Conservation (phyloP, 2,888 invertebrate species). For the Polyploca ridens region DNA sequence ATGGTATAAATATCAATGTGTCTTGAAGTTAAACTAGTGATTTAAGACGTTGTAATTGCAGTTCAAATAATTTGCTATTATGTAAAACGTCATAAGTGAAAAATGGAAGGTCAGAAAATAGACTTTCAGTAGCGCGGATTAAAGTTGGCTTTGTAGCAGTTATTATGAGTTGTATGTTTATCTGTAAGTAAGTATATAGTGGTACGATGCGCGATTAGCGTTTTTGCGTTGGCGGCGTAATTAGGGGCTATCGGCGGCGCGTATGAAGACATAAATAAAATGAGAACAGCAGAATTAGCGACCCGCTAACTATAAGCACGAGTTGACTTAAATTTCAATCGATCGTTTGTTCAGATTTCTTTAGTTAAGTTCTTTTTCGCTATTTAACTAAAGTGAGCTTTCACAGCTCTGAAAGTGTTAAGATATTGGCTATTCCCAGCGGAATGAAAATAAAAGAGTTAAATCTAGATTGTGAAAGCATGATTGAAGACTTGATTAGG, state of each 20-base stretch:
- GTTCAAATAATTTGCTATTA: not conserved
- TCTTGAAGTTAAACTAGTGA: slow-evolving; percentile 10
- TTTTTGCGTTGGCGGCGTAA: slow-evolving; percentile 79
- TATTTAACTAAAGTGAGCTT: slow-evolving; percentile 31
- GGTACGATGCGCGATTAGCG: slow-evolving; percentile 78
- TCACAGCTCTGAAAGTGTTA: slow-evolving; percentile 27
- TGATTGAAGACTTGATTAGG: slow-evolving; percentile 2
- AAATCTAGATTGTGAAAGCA: not conserved
- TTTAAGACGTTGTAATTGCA: slow-evolving; percentile 30
- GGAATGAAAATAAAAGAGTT: not conserved
- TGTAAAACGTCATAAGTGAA: not conserved
- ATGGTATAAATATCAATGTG: not conserved
- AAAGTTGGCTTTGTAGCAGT: not conserved
- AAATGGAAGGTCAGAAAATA: not conserved
- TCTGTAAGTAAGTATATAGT: not conserved
- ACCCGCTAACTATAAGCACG: slow-evolving; percentile 52
- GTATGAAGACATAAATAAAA: slow-evolving; percentile 85
- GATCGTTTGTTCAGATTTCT: slow-evolving; percentile 59
- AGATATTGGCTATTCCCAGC: slow-evolving; percentile 18
- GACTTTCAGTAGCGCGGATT: not conserved
- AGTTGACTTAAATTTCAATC: slow-evolving; percentile 70
- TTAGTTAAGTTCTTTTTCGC: slow-evolving; percentile 15
- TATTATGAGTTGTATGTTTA: not conserved
- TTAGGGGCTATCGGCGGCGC: slow-evolving; percentile 82
- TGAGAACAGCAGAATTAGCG: slow-evolving; percentile 73